A percentile compares a stretch with the other conserved stretches of the same genome.
These are phyloP conservation scores for Eristalis intricaria DNA, from an alignment of 2,888 invertebrate genomes.

Conservation along the genomic window DNA sequence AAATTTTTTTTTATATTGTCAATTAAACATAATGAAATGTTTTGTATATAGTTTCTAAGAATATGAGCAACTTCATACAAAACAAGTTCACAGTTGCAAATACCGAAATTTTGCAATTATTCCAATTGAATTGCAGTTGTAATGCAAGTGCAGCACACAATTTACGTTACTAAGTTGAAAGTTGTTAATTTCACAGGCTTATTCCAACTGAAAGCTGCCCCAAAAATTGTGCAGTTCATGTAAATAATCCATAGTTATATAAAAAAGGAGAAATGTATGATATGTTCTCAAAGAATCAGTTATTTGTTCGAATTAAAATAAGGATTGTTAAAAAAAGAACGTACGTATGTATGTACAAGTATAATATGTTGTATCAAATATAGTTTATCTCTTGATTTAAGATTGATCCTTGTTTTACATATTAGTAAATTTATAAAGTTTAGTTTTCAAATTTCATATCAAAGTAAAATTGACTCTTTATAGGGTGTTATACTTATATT, in stretches of 20 bases:
- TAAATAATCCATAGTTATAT: conserved; percentile 59
- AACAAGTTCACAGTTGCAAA: conserved; percentile 70
- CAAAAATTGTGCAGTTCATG: conserved; percentile 59
- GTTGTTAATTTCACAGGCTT: conserved; percentile 52
- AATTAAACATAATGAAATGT: conserved; percentile 70
- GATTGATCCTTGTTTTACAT: conserved; percentile 72
- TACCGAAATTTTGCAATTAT: conserved; percentile 65
- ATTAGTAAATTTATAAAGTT: conserved; percentile 65
- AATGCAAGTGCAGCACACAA: conserved; percentile 60
- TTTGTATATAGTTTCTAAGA: conserved; percentile 57
- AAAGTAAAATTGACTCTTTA: conserved; percentile 75
- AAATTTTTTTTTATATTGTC: conserved; percentile 71
- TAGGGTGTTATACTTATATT: conserved; percentile 69
- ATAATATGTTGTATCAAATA: conserved; percentile 71
- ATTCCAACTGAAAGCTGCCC: conserved; percentile 51
- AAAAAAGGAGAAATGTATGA: conserved; percentile 66
- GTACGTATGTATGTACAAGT: conserved; percentile 67
- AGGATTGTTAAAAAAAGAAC: conserved; percentile 53
- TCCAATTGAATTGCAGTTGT: conserved; percentile 57
- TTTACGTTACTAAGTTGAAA: conserved; percentile 54
- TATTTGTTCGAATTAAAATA: conserved; percentile 61
- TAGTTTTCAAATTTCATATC: conserved; percentile 71
- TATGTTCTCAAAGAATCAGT: conserved; percentile 71
- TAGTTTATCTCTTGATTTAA: conserved; percentile 71
- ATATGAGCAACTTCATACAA: conserved; percentile 52